Conservation (phyloP, 2,797 vertebrate genomes). For the Squalus acanthias region DNA sequence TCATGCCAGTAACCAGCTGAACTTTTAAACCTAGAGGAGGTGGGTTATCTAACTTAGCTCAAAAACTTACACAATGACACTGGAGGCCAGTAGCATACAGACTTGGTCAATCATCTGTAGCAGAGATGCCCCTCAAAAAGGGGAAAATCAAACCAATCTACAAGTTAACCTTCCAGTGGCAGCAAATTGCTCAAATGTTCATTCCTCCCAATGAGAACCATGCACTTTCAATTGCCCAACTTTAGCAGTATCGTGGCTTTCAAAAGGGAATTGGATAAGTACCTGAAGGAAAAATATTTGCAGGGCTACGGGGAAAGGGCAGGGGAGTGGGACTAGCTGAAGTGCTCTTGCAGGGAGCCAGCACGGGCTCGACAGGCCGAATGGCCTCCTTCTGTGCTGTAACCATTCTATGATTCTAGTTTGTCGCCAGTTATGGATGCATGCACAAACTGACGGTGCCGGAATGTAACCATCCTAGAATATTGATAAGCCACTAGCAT, state of each 20-base stretch:
- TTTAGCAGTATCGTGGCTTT: not conserved
- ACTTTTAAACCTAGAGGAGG: not conserved
- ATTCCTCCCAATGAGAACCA: not conserved
- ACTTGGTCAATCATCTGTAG: not conserved
- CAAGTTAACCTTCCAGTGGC: too few species aligned
- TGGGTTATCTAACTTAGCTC: not conserved
- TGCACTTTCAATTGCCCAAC: not conserved
- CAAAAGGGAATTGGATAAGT: too few species aligned
- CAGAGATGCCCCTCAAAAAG: not conserved
- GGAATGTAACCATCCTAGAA: not conserved
- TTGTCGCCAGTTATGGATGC: not conserved
- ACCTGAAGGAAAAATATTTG: too few species aligned
- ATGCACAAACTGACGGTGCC: not conserved
- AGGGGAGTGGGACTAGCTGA: too few species aligned
- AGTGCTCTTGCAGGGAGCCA: too few species aligned
- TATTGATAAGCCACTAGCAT: not conserved
- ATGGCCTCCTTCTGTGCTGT: too few species aligned
- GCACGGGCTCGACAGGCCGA: too few species aligned
- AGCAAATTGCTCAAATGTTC: too few species aligned
- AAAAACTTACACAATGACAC: not conserved
- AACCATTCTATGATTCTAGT: not conserved
- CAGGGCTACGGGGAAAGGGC: too few species aligned
- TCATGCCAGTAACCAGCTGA: not conserved
- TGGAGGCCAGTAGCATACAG: not conserved
- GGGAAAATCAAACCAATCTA: not conserved